These are phyloP conservation scores for Oxyteleia sp. DNA, from an alignment of 2,888 invertebrate genomes.

Conservation along the genomic window DNA sequence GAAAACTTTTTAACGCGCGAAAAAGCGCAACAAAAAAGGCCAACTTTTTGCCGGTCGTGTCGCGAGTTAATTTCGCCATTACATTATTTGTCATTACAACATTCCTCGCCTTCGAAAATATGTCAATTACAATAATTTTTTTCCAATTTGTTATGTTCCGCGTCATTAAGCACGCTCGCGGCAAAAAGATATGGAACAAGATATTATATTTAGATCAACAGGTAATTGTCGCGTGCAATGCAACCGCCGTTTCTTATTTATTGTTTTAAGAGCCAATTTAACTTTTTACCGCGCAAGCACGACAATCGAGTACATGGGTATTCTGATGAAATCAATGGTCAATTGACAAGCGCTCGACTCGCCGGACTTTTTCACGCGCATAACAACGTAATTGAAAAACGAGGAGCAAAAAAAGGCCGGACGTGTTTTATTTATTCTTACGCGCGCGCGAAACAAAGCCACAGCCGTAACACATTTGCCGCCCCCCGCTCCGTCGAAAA, in stretches of 20 bases:
- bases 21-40: too few species aligned
- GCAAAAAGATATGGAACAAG: constrained; percentile 42
- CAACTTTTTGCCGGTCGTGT: too few species aligned
- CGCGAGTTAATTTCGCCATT: neutral
- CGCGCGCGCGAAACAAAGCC: constrained; percentile 22
- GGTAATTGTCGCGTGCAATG: constrained; percentile 50
- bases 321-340: constrained; percentile 59
- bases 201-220: constrained; percentile 57
- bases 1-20: too few species aligned
- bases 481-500: neutral
- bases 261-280: constrained; percentile 42
- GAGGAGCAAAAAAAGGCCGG: constrained; percentile 31
- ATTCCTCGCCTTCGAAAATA: neutral
- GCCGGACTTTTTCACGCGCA: constrained; percentile 22
- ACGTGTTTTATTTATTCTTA: constrained; percentile 31
- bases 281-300: constrained; percentile 34
- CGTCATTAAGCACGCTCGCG: constrained; percentile 12
- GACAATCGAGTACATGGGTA: constrained; percentile 52
- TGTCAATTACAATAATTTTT: constrained; percentile 5
- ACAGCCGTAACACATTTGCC: constrained; percentile 10
- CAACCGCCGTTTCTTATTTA: constrained; percentile 45
- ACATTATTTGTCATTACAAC: neutral
- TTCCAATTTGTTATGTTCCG: constrained; percentile 32
- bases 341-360: constrained; percentile 21
- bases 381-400: constrained; percentile 38